Evolutionary conservation across 2,888 invertebrate genomes (phyloP), one percentile per base, ranked within the genome.

Genomic region (Asteroscopus sphinx): DNA sequence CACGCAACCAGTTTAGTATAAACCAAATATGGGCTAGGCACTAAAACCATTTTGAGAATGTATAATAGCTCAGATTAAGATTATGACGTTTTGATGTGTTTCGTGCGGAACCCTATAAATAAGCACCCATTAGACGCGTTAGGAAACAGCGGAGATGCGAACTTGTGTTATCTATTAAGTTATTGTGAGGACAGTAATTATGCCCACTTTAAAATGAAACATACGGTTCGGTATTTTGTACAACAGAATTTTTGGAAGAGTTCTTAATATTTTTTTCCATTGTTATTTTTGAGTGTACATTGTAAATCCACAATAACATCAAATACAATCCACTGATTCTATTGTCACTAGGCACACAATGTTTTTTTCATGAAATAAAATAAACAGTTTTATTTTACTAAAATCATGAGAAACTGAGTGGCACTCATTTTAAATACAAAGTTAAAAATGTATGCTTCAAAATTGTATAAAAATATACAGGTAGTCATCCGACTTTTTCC

Each of bases 151-250:
- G 61, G 68, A 79, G 79, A 81, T 76, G 80, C 62, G 63, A 76
- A 78, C 78, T 74, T 75, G 76, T 75, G 70, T 73, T 81, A 76
- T 78, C 77, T 80, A 78, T 82, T 82, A 79, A 75, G 75, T 77
- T 80, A 80, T 71, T 79, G 67, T 76, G 77, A 76, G 74, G 80
- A 79, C 73, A 79, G 78, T 77, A 77, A 81, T 83, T 82, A 80
- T 72, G 64, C 55, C 41, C 16, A 28, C 51, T 41, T 53, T 26
- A 13, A 28, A 0, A 16, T 12, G 8, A 36, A 42, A 54, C 13
- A 62, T 33, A 68, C 57, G 52, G 42, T 9, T 3, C n/a, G 0
- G 1, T 15, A 5, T 71, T 49, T 1, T 21, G 68, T 32, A 1
- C 8, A 28, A 16, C 42, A 0, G 12, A 40, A 35, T 8, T 9